These are phyloP conservation scores for Atta cephalotes DNA, from an alignment of 1,140 invertebrate genomes.

Conservation along the genomic window DNA sequence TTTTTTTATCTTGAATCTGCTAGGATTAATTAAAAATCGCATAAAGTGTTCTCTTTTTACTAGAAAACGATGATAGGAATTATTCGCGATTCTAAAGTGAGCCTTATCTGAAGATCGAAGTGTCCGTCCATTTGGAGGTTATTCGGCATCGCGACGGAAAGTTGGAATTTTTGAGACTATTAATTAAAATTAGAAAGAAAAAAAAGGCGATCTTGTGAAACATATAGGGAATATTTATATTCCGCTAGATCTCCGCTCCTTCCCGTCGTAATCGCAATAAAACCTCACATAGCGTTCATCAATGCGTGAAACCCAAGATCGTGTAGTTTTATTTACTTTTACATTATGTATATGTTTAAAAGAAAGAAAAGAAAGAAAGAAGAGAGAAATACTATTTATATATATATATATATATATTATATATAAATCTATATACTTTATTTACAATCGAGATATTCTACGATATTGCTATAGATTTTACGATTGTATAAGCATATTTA, in stretches of 20 bases:
- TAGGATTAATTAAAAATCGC: neutral
- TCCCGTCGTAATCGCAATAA: conserved; percentile 33
- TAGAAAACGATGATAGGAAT: neutral
- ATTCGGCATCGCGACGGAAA: conserved; percentile 26
- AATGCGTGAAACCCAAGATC: neutral
- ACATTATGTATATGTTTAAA: conserved; percentile 61
- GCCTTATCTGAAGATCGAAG: conserved; percentile 57
- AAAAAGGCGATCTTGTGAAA: neutral
- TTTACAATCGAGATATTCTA: conserved; percentile 59
- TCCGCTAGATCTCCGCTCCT: neutral
- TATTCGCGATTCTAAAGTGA: conserved; percentile 45
- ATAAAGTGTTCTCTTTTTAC: neutral
- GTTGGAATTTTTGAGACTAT: conserved; percentile 6
- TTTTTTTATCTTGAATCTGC: conserved; percentile 6
- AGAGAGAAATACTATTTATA: conserved; percentile 69
- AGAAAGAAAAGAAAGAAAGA: conserved; percentile 43
- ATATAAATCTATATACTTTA: conserved; percentile 62
- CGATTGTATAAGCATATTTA: conserved; percentile 68
- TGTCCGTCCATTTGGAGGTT: conserved; percentile 67
- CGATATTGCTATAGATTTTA: conserved; percentile 61
- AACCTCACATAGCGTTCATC: neutral
- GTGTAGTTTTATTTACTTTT: conserved; percentile 66
- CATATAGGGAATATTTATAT: neutral
- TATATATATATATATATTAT: conserved; percentile 60
- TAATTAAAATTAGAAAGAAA: neutral